Conservation (phyloP, 2,888 invertebrate species). For the Folsomia candida region DNA sequence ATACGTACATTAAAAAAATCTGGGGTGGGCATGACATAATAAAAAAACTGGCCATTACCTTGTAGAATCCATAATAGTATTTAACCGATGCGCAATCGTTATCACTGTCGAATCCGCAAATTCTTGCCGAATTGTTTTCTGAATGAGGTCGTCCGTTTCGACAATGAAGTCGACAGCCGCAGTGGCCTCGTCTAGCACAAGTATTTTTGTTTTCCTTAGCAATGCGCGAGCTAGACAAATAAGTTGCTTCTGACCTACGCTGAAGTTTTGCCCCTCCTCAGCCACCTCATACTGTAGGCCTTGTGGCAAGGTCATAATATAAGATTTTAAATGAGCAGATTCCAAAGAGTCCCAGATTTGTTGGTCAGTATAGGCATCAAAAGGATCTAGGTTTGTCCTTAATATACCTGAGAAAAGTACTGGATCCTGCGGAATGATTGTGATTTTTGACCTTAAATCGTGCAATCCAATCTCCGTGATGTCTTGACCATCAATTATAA, state of each 20-base stretch:
- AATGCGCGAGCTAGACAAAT: slow-evolving; percentile 54
- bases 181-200: slow-evolving; percentile 61
- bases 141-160: slow-evolving; percentile 85
- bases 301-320: slow-evolving; percentile 72
- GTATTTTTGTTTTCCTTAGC: slow-evolving; percentile 54
- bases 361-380: slow-evolving; percentile 71
- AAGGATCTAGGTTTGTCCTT: slow-evolving; percentile 90
- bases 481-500: slow-evolving; percentile 76
- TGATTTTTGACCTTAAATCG: slow-evolving; percentile 74
- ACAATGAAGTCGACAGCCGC: slow-evolving; percentile 87
- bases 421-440: slow-evolving; percentile 91
- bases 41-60: slow-evolving; percentile 54
- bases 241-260: too few relatives aligned
- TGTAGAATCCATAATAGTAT: slow-evolving; percentile 88
- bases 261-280: too few relatives aligned
- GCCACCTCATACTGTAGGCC: slow-evolving; percentile 78
- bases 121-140: slow-evolving; percentile 73
- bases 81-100: slow-evolving; percentile 88
- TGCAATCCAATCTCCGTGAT: slow-evolving; percentile 58
- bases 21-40: not conserved
- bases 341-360: slow-evolving; percentile 85
- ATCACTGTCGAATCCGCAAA: slow-evolving; percentile 84
- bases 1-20: not conserved
- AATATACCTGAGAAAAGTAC: slow-evolving; percentile 86
- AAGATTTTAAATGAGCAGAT: slow-evolving; percentile 81